Conservation (phyloP, 1,140 invertebrate genomes). For the Halyomorpha halys region DNA sequence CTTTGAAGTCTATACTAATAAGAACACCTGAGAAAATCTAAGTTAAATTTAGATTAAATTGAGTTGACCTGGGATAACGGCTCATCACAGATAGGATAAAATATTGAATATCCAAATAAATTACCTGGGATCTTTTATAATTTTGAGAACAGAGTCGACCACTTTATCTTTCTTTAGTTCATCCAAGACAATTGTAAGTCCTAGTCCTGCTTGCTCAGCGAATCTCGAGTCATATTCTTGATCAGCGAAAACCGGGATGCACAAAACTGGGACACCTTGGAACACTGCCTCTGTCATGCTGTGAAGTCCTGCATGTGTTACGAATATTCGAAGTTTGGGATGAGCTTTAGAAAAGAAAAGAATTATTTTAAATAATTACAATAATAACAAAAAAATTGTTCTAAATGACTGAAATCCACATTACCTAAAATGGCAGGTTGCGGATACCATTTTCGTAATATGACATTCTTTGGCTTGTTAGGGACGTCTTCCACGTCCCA, state of each 20-base stretch:
- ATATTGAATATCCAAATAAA: too few relatives aligned
- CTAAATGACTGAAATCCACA: too few relatives aligned
- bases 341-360: constrained; percentile 31
- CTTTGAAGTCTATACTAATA: too few relatives aligned
- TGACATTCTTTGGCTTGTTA: constrained; percentile 47
- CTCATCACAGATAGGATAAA: too few relatives aligned
- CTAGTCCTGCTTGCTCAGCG: neutral
- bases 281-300: constrained; percentile 39
- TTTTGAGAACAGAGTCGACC: too few relatives aligned
- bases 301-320: constrained; percentile 40
- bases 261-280: constrained; percentile 41
- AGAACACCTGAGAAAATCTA: too few relatives aligned
- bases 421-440: constrained; percentile 57
- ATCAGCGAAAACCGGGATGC: constrained; percentile 40
- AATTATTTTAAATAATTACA: neutral
- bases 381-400: too few relatives aligned
- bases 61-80: too few relatives aligned
- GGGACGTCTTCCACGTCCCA: constrained; percentile 51
- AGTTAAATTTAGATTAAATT: too few relatives aligned
- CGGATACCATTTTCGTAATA: constrained; percentile 53
- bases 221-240: constrained; percentile 27
- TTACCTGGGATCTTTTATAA: too few relatives aligned
- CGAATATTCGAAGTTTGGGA: constrained; percentile 33
- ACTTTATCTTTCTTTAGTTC: neutral
- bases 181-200: neutral